Percentiles rank a stretch among this genome's conserved stretches.
Evolutionary conservation across 1,140 invertebrate genomes (phyloP).

Genomic region (Penaeus indicus): DNA sequence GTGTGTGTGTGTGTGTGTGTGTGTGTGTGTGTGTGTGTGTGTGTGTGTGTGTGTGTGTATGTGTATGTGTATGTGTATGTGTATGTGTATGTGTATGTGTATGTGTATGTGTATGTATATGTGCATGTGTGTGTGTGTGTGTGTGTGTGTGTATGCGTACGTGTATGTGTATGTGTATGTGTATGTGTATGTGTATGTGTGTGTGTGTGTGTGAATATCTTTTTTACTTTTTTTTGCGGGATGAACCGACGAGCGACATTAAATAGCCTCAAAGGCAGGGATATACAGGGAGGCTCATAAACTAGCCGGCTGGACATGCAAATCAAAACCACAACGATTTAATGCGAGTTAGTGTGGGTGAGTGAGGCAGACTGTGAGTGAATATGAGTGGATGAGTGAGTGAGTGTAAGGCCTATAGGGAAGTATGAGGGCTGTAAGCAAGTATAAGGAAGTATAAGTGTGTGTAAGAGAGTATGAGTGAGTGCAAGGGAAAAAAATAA

Average conservation of each 20-base stretch:
- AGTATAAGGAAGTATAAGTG: neutral
- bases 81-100: neutral
- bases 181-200: constrained; percentile 11
- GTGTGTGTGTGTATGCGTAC: neutral
- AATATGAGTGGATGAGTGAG: neutral
- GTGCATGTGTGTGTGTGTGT: neutral
- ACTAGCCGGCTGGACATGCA: too few relatives aligned
- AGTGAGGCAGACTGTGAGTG: neutral
- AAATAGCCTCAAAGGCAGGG: too few relatives aligned
- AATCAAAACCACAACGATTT: neutral
- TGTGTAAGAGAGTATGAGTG: neutral
- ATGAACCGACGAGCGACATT: too few relatives aligned
- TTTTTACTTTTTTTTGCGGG: too few relatives aligned
- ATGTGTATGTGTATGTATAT: neutral
- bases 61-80: neutral
- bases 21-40: neutral
- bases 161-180: neutral
- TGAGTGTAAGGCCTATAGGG: neutral
- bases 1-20: neutral
- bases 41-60: neutral
- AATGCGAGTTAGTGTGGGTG: neutral
- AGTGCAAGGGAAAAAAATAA: neutral
- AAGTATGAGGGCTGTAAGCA: neutral
- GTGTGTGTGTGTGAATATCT: neutral
- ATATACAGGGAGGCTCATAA: too few relatives aligned